Percentiles rank a stretch among this genome's conserved stretches.
phyloP scores from a whole-genome alignment of 2,113 vertebrate genomes.

The Trachemys scripta region DNA sequence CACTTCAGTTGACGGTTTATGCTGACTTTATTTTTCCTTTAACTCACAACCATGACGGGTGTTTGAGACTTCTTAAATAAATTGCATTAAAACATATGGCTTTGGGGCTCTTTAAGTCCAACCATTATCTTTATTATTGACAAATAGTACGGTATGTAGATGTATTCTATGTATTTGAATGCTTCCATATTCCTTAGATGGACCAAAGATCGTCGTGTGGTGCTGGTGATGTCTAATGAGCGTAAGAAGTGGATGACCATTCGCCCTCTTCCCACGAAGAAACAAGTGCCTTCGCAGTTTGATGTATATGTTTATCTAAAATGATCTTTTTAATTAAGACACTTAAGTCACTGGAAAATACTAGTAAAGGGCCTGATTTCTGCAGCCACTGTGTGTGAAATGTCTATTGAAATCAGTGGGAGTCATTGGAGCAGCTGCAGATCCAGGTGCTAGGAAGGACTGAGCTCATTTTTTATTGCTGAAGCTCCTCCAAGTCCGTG shows the following conservation, averaged over 20 bases:
- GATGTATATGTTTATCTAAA: constrained; percentile 87
- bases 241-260: constrained; percentile 96
- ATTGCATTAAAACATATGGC: not conserved
- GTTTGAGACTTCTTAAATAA: not conserved
- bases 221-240: constrained; percentile 93
- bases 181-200: constrained; percentile 82
- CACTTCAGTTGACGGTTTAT: rapidly evolving
- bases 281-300: constrained; percentile 97
- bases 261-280: constrained; percentile 94
- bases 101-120: not conserved
- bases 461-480: not conserved
- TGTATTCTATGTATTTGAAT: constrained; percentile 43
- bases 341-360: constrained; percentile 32
- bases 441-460: not conserved
- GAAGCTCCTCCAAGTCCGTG: not conserved
- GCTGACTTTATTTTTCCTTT: not conserved
- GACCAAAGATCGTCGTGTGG: constrained; percentile 93
- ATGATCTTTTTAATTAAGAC: constrained; percentile 26
- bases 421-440: rapidly evolving
- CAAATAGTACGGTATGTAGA: not conserved
- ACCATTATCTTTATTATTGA: not conserved
- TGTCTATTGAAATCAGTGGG: not conserved
- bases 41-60: not conserved
- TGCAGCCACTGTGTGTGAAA: not conserved
- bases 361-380: not conserved